phyloP scores from a whole-genome alignment of 2,888 invertebrate species.

The Dyspetes luteomarginatus region DNA sequence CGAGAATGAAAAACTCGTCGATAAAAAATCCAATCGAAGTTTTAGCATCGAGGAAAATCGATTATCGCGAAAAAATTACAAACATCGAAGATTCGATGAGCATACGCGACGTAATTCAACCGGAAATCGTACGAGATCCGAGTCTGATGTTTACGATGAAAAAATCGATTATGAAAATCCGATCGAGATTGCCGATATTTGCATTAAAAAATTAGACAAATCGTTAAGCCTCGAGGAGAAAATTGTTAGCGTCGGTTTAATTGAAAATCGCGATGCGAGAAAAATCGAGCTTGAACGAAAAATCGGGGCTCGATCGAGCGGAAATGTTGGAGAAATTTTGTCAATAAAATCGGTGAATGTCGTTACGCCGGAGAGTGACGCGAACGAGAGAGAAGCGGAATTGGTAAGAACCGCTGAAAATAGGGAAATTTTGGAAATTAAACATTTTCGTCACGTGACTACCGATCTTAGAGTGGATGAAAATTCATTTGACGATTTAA shows the following conservation, averaged over 20 bases:
- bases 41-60: constrained; percentile 1
- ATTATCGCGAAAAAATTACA: not conserved
- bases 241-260: not conserved
- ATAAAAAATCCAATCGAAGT: not conserved
- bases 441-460: not conserved
- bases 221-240: constrained; percentile 17
- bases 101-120: not conserved
- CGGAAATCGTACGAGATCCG: not conserved
- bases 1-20: not conserved
- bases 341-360: too few relatives aligned
- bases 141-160: not conserved
- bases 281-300: too few relatives aligned
- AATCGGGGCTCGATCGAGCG: not conserved
- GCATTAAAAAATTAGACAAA: constrained; percentile 39
- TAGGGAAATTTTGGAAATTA: not conserved
- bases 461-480: not conserved
- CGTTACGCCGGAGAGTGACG: not conserved
- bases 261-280: not conserved
- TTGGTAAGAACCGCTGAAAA: not conserved
- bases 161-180: not conserved
- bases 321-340: not conserved
- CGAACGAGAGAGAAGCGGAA: too few relatives aligned
- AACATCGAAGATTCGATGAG: not conserved
- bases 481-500: not conserved
- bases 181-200: not conserved